A percentile compares a stretch with the other conserved stretches of the same genome.
phyloP scores from a whole-genome alignment of 2,888 invertebrate genomes.

The Sycophila texana region DNA sequence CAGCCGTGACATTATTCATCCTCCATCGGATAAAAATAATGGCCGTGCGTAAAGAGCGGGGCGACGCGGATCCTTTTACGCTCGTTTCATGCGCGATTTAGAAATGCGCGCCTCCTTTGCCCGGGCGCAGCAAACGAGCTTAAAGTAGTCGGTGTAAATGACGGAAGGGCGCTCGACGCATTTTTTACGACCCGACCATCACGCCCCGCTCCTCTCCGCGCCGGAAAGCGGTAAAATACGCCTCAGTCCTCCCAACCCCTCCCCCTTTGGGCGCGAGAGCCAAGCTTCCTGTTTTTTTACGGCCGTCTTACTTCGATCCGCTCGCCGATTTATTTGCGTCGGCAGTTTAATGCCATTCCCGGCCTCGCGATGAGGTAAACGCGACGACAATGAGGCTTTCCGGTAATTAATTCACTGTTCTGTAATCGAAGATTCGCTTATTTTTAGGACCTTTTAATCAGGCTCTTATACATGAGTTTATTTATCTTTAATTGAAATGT shows the following conservation, averaged over 20 bases:
- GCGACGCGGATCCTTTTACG: slow-evolving; percentile 26
- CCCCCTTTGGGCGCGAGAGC: too few relatives aligned
- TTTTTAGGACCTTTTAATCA: neutral
- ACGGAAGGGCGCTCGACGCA: slow-evolving; percentile 31
- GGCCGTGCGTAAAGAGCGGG: slow-evolving; percentile 56
- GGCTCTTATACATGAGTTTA: neutral
- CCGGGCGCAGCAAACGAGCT: slow-evolving; percentile 22
- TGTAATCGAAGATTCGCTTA: neutral
- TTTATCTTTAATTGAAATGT: neutral
- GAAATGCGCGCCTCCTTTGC: slow-evolving; percentile 31
- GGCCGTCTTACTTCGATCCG: too few relatives aligned
- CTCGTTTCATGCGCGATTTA: slow-evolving; percentile 53
- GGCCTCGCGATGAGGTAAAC: too few relatives aligned
- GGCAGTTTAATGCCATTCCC: too few relatives aligned
- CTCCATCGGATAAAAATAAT: slow-evolving; percentile 68
- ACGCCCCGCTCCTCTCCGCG: neutral
- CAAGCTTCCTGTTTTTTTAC: too few relatives aligned
- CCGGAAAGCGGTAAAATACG: neutral
- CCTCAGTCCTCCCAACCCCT: too few relatives aligned
- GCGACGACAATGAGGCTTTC: neutral
- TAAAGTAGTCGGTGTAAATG: slow-evolving; percentile 46
- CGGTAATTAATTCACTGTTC: neutral
- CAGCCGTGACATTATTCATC: slow-evolving; percentile 64
- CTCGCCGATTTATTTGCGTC: too few relatives aligned
- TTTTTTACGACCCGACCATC: slow-evolving; percentile 30